Base-by-base conservation (phyloP, 2,113 vertebrate species). In the Mesembrinibis cayennensis region DNA sequence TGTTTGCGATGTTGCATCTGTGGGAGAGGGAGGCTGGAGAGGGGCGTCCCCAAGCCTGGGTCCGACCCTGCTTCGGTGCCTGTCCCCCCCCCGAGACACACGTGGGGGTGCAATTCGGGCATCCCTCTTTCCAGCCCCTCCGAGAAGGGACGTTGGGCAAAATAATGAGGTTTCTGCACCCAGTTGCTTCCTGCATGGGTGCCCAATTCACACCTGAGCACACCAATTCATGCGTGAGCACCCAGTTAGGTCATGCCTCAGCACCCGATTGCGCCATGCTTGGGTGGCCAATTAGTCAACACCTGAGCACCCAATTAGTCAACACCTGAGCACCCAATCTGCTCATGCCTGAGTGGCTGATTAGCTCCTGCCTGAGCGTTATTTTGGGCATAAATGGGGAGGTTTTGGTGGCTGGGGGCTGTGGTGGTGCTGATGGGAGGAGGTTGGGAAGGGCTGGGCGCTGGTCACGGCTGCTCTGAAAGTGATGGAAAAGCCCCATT, bases 31-130 rank as follows among this genome's bases (percentile, higher is more conserved):
- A n/a, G 42, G 67, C n/a, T 67, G 69, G 40, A 90, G 69, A 55
- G 38, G 53, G 63, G 32, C 5, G 20, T 78, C 70, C 63, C 78
- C n/a, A 16, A 53, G 18, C 50, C 63, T 0, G 6, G 17, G n/a
- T 84, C 50, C 61, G 45, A 2, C 38, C 26, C 62, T 81, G 21
- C 53, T 74, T 8, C 7, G 2, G 9, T 42, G 63, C 15, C 11
- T 36, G 7, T 38, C 5, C 5, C 34, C 7, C 11, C 2, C 6
- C 0, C 22, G 0, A 1, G 72, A 13, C 77, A 77, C 32, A 9
- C 2, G 1, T 22, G 2, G 22, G 26, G 42, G 5, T 79, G n/a
- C 32, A 58, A 4, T 58, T 58, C 4, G 7, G 38, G 21, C 16
- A 18, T 30, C 47, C 21, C 12, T 14, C 3, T 44, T 69, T 50